Evolutionary conservation across 2,113 vertebrate genomes (phyloP).

Genomic region (Syrrhaptes paradoxus): DNA sequence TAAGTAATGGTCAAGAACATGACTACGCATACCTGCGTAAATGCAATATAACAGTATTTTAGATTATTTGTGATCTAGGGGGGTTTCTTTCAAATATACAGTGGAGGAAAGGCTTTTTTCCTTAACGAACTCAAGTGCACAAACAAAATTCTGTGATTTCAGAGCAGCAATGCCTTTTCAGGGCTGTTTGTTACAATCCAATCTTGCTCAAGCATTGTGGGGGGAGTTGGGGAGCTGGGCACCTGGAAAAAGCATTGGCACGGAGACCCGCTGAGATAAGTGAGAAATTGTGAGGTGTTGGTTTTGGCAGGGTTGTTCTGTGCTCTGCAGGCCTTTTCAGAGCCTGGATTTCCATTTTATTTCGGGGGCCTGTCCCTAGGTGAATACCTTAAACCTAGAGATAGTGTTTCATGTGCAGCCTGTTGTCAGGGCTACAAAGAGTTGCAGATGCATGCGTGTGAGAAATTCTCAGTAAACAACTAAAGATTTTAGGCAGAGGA

Average conservation of each 20-base stretch:
- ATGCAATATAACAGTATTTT: not conserved
- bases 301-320: constrained; percentile 21
- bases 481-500: not conserved
- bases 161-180: not conserved
- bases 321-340: not conserved
- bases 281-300: constrained; percentile 22
- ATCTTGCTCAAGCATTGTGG: not conserved
- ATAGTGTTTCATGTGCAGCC: not conserved
- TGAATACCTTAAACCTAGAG: not conserved
- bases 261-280: not conserved
- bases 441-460: not conserved
- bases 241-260: constrained; percentile 37
- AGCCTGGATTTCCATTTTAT: not conserved
- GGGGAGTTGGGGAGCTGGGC: not conserved
- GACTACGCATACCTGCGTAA: accelerated
- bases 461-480: not conserved
- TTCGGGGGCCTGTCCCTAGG: not conserved
- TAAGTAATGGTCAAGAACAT: not conserved
- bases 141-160: not conserved
- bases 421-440: constrained; percentile 45
- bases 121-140: not conserved
- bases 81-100: accelerated
- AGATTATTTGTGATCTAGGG: not conserved
- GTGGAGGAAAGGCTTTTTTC: not conserved
- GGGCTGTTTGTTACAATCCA: not conserved